Base-by-base conservation (phyloP, 1,140 invertebrate species). In the Bicyclus anynana region DNA sequence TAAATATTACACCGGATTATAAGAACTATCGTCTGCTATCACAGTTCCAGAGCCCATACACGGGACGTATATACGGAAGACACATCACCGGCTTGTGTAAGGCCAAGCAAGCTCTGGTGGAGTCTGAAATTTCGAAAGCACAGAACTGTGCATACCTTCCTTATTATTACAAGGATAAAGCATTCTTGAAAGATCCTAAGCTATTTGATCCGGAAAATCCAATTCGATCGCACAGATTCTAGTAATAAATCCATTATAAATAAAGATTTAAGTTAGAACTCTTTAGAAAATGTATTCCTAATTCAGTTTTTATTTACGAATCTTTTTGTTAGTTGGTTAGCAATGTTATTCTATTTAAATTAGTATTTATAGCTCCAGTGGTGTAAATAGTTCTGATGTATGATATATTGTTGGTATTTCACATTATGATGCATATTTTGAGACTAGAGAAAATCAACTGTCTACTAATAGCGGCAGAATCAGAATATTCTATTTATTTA, bases 41-140 rank as follows among this genome's bases (percentile, higher is more conserved):
- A 12, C 98, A 99, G 79, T 99, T 99, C 87, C 94, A 98, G 75
- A 99, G 97, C 38, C 93, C 95, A 0, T 97, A 95, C 70, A 99
- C 97, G 9, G 97, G 98, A 7, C 91, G 92, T 65, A 92, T 98
- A 53, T 99, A 99, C 87, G 95, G 95, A 0, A 91, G 94, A 63
- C 95, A 99, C 70, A 96, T 99, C 51, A 99, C 98, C 23, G 96
- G 96, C 4, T 86, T 97, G 2, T 98, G 97, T 77, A 91, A 92
- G 77, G 65, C 79, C 4, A 94, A 96, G 72, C 95, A 98, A 66
- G 82, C 90, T 40, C 75, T 85, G 59, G 90, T 97, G 0, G 92
- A 94, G 77, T 71, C 67, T 1, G 94, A 95, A 84, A 94, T 97
- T 37, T 61, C 61, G 0, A 95, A 94, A 73, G 93, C 96, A 12